Conservation (phyloP, 1,140 invertebrate species). For the Zaprionus ornatus region DNA sequence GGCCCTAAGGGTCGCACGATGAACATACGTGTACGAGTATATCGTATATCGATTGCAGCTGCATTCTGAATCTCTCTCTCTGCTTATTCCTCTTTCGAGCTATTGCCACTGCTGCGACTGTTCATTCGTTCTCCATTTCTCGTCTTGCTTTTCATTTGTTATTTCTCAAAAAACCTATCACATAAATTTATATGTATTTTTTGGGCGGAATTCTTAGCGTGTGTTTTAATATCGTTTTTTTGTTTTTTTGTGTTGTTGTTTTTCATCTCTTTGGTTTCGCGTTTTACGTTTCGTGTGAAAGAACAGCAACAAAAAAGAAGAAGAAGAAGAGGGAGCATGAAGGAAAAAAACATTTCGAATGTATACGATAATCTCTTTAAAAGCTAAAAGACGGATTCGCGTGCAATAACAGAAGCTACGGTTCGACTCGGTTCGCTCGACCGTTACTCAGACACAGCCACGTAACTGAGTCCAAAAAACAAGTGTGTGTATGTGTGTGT, state of each 20-base stretch:
- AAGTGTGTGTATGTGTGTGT: neutral
- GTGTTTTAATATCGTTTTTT: slow-evolving; percentile 37
- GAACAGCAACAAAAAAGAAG: slow-evolving; percentile 32
- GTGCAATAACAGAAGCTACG: slow-evolving; percentile 44
- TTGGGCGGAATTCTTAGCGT: slow-evolving; percentile 83
- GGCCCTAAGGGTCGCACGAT: neutral
- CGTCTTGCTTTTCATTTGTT: slow-evolving; percentile 30
- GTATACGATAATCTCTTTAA: slow-evolving; percentile 49
- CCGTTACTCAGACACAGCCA: slow-evolving; percentile 35
- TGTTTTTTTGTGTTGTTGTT: neutral
- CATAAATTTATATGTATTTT: slow-evolving; percentile 79
- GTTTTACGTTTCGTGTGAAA: slow-evolving; percentile 23
- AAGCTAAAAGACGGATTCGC: slow-evolving; percentile 53
- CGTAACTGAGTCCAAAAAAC: slow-evolving; percentile 29
- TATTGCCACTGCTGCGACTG: slow-evolving; percentile 11
- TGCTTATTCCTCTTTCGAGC: slow-evolving; percentile 4
- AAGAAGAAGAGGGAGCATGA: neutral
- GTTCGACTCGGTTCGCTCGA: slow-evolving; percentile 18
- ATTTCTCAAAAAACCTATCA: slow-evolving; percentile 75
- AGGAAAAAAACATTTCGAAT: slow-evolving; percentile 27
- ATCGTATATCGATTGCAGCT: slow-evolving; percentile 2
- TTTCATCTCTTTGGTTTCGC: slow-evolving; percentile 24
- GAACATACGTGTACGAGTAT: too few relatives aligned
- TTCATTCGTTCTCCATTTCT: slow-evolving; percentile 19
- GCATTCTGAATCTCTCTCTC: slow-evolving; percentile 25